Evolutionary conservation across 1,140 invertebrate species (phyloP).

Genomic region (Chelonus insularis): DNA sequence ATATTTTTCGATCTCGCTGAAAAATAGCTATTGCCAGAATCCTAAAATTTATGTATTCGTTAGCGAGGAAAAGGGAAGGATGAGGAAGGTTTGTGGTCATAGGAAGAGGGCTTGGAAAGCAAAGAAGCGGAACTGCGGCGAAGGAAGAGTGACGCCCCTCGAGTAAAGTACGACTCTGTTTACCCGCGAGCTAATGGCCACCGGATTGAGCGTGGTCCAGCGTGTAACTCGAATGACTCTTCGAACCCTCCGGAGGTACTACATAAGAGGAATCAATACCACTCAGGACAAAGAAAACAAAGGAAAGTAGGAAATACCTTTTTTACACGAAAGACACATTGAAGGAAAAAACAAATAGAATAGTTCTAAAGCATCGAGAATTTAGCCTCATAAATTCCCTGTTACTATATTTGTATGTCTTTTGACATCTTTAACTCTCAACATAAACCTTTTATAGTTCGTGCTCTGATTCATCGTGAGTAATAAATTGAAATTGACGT

Average conservation of each 20-base stretch:
- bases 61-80: neutral
- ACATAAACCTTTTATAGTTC: conserved; percentile 9
- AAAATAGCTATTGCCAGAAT: neutral
- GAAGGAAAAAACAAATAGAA: too few species aligned
- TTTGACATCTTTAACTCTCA: conserved; percentile 3
- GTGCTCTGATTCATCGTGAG: conserved; percentile 24
- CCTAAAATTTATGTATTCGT: conserved; percentile 2
- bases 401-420: neutral
- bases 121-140: conserved; percentile 53
- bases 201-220: conserved; percentile 52
- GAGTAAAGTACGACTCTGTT: conserved; percentile 60
- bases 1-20: neutral
- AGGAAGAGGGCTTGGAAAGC: conserved; percentile 33
- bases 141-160: conserved; percentile 54
- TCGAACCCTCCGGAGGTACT: conserved; percentile 6
- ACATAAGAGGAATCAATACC: neutral
- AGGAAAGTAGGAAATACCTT: neutral
- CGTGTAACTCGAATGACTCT: conserved; percentile 34
- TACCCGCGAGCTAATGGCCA: conserved; percentile 57
- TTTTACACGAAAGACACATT: too few species aligned
- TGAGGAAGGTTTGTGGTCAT: conserved; percentile 4
- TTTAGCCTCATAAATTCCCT: too few species aligned
- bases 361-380: too few species aligned
- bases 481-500: conserved; percentile 46
- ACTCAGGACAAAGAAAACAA: conserved; percentile 4